A percentile compares a stretch with the other conserved stretches of the same genome.
These are phyloP conservation scores for Cylindroiulus punctatus DNA, from an alignment of 2,888 invertebrate species.

Conservation along the genomic window DNA sequence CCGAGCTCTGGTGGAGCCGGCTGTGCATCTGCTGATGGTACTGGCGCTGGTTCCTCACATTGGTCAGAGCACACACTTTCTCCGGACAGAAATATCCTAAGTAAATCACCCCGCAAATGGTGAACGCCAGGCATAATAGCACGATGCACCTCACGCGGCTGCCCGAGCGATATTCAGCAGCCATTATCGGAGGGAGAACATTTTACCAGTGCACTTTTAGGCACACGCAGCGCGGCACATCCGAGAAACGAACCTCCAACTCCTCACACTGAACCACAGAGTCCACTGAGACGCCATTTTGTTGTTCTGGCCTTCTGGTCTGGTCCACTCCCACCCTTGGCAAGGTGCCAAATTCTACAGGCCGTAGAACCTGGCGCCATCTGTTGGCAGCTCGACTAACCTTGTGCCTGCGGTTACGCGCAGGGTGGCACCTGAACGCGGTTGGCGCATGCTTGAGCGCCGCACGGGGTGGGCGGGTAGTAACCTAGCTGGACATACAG, in stretches of 20 bases:
- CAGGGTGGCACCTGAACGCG: neutral
- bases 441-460: too few relatives aligned
- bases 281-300: slow-evolving; percentile 41
- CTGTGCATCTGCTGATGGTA: slow-evolving; percentile 9
- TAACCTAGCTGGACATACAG: too few relatives aligned
- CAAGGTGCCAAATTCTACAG: neutral
- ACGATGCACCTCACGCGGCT: slow-evolving; percentile 70
- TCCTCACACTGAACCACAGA: neutral
- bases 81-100: slow-evolving; percentile 91
- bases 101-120: slow-evolving; percentile 86
- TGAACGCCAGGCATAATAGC: slow-evolving; percentile 82
- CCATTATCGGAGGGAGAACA: neutral
- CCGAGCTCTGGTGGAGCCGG: slow-evolving; percentile 42
- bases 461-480: too few relatives aligned
- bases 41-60: slow-evolving; percentile 50
- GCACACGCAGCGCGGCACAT: neutral
- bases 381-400: neutral
- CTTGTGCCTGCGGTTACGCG: neutral
- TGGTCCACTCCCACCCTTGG: neutral
- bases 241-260: neutral
- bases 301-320: neutral
- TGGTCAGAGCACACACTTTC: slow-evolving; percentile 72
- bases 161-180: slow-evolving; percentile 48
- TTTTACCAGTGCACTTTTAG: neutral
- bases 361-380: neutral